These are phyloP conservation scores for Gymnopithys bicolor DNA, from an alignment of 2,797 vertebrate genomes.

Conservation along the genomic window DNA sequence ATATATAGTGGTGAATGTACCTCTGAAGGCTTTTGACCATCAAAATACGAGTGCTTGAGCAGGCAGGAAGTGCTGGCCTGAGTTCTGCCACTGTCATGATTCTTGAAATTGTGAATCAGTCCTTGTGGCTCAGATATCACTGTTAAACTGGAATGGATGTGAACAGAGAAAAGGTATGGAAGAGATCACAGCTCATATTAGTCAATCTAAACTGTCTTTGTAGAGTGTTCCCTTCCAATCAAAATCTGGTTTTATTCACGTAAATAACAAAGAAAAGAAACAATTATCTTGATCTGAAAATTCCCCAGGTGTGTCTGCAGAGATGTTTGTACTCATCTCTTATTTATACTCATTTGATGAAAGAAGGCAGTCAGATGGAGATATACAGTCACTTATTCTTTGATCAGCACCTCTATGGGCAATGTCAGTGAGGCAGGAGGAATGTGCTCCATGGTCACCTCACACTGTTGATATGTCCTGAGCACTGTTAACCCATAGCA, in stretches of 20 bases:
- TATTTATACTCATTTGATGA: slow-evolving; percentile 36
- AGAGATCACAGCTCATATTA: slow-evolving; percentile 16
- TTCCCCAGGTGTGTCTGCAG: neutral
- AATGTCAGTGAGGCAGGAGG: neutral
- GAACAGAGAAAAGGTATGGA: neutral
- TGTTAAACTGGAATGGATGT: neutral
- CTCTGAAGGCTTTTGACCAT: neutral
- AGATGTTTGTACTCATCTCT: slow-evolving; percentile 49
- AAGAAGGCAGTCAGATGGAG: neutral
- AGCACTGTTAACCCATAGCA: rapidly evolving
- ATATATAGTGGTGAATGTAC: neutral
- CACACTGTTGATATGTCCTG: neutral
- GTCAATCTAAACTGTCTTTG: neutral
- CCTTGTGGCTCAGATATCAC: neutral
- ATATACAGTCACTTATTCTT: neutral
- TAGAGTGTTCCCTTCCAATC: neutral
- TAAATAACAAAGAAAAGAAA: neutral
- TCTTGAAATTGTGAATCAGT: neutral
- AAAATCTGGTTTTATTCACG: neutral
- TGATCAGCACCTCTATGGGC: neutral
- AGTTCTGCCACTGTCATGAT: neutral
- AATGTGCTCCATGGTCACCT: neutral
- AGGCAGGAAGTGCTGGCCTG: neutral
- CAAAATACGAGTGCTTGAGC: neutral
- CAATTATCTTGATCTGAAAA: slow-evolving; percentile 23